Evolutionary conservation across 2,888 invertebrate species (phyloP).

Genomic region (Tenthredo notha): DNA sequence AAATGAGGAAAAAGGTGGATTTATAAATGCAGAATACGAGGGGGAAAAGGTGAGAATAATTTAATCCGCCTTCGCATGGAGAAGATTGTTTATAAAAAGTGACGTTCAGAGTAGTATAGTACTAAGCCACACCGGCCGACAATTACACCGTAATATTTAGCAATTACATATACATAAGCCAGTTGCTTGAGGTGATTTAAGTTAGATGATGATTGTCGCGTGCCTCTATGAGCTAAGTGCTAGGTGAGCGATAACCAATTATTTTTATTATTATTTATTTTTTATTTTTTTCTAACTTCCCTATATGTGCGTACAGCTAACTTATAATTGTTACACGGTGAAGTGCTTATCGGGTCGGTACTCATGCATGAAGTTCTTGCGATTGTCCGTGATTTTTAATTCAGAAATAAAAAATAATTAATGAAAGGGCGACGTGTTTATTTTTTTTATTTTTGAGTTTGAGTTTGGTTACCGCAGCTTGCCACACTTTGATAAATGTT

Average conservation of each 20-base stretch:
- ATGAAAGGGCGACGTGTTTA: background rate
- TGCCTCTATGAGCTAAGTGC: slow-evolving; percentile 26
- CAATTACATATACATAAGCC: slow-evolving; percentile 57
- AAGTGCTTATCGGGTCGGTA: background rate
- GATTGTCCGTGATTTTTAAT: background rate
- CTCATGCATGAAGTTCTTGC: background rate
- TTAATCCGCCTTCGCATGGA: slow-evolving; percentile 72
- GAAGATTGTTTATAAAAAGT: slow-evolving; percentile 61
- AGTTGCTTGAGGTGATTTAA: slow-evolving; percentile 56
- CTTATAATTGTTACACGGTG: slow-evolving; percentile 17
- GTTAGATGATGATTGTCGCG: slow-evolving; percentile 2
- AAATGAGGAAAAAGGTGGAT: background rate
- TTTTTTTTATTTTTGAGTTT: too few species aligned
- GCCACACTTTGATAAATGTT: background rate
- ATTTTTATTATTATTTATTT: background rate
- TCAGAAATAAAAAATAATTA: background rate
- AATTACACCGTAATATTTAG: slow-evolving; percentile 72
- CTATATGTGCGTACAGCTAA: background rate
- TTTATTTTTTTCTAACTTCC: too few species aligned
- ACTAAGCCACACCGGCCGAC: slow-evolving; percentile 61
- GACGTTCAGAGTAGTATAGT: slow-evolving; percentile 61
- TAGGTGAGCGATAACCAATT: slow-evolving; percentile 27
- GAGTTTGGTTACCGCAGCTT: background rate
- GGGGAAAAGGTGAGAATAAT: slow-evolving; percentile 69
- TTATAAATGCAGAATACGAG: background rate